Percentiles rank a stretch among this genome's conserved stretches.
phyloP scores from a whole-genome alignment of 2,797 vertebrate genomes.

The Enoplosus armatus region DNA sequence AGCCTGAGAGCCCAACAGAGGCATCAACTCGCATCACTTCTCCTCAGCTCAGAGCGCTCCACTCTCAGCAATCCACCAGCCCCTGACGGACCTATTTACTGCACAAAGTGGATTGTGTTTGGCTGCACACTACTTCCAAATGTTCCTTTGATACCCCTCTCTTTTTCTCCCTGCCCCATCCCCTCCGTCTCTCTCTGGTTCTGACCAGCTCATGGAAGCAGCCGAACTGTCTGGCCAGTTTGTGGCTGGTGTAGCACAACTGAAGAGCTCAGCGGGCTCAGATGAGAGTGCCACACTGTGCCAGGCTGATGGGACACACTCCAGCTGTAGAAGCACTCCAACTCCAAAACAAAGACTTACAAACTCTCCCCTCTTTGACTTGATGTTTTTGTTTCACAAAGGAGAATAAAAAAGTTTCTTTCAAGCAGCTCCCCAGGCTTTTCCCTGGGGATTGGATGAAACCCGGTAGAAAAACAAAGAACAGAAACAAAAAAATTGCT shows the following conservation, averaged over 20 bases:
- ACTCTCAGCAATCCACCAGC: conserved; percentile 70
- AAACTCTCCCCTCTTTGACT: conserved; percentile 62
- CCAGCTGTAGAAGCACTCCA: conserved; percentile 58
- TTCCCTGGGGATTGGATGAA: conserved; percentile 71
- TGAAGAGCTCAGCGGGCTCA: conserved; percentile 53
- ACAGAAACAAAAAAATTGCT: conserved; percentile 57
- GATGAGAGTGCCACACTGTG: conserved; percentile 52
- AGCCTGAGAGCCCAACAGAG: conserved; percentile 68
- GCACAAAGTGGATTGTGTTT: conserved; percentile 75
- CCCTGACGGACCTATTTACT: conserved; percentile 80
- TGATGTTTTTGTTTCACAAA: conserved; percentile 53
- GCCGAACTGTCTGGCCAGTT: conserved; percentile 56
- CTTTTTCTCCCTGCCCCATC: conserved; percentile 28
- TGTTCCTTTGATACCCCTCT: conserved; percentile 71
- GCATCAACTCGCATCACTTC: conserved; percentile 79
- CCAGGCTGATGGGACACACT: conserved; percentile 63
- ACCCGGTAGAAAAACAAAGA: conserved; percentile 71
- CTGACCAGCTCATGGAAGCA: conserved; percentile 54
- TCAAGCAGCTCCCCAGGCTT: conserved; percentile 65
- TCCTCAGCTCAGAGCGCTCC: conserved; percentile 62
- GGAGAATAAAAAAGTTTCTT: conserved; percentile 50
- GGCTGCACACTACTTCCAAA: conserved; percentile 70
- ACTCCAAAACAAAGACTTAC: conserved; percentile 69
- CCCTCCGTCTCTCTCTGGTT: conserved; percentile 36
- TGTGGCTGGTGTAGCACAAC: conserved; percentile 36